Evolutionary conservation across 1,140 invertebrate species (phyloP), one percentile per base, ranked within the genome.

Genomic region (Leptopilina clavipes): DNA sequence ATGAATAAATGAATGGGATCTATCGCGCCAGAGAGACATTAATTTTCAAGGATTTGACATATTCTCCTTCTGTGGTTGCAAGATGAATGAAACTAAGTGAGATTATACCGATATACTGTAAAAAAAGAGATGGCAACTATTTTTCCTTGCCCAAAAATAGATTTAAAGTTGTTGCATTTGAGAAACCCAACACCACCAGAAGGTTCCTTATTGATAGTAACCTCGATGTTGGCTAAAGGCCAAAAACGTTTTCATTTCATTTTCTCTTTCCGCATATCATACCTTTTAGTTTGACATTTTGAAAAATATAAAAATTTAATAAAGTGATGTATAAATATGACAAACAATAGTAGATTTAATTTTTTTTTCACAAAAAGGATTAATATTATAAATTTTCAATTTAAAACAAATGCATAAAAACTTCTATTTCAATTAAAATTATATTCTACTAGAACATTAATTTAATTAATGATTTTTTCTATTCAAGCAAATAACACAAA

Each of bases 131-230:
- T 65, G 56, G 25, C 11, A 31, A 11, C 19, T 19, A 65, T 37
- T 37, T 65, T 65, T 54, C 52, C 18, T n/a, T n/a, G 18, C 6
- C 25, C 14, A 17, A 31, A 52, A 8, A 52, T 52, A 52, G 6
- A 6, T 65, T 65, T 14, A 5, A 31, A 65, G 25, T 31, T 65
- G 14, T 31, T 65, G 22, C 19, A 65, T 14, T 65, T 22, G 22
- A 65, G 22, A 14, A 65, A 37, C 59, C 59, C 12, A 65, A 65
- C 22, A 8, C 37, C 0, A 65, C 25, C 59, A 22, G 59, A 65
- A 37, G 59, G 25, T 65, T 65, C 14, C 12, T 6, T 65, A 31
- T 31, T 37, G 59, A 65, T 22, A 65, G 59, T n/a, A 65, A 31
- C 12, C 12, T 65, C 59, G 22, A n/a, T n/a, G 11, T 65, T 65